Evolutionary conservation across 2,888 invertebrate genomes (phyloP).

Genomic region (Mycalesis mineus): DNA sequence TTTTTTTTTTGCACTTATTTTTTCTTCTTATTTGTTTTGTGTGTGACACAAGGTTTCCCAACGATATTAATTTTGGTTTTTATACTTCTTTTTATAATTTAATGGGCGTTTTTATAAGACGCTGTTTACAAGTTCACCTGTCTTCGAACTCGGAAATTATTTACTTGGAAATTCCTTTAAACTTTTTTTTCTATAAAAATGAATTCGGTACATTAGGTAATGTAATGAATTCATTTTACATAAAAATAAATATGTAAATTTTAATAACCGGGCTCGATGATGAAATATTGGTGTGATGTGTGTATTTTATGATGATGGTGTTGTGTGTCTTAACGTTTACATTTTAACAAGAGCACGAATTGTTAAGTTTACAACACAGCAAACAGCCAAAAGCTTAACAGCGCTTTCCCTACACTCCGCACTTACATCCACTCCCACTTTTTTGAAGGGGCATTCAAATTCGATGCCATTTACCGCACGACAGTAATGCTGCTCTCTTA

Average conservation of each 20-base stretch:
- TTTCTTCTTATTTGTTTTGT: neutral
- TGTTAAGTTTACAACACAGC: constrained; percentile 18
- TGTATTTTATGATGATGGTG: neutral
- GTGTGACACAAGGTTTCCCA: neutral
- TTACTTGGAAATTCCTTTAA: neutral
- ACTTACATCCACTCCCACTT: constrained; percentile 37
- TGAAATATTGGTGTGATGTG: too few species aligned
- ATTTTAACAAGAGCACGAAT: constrained; percentile 4
- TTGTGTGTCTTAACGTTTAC: neutral
- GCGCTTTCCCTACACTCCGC: constrained; percentile 51
- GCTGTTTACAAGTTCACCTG: neutral
- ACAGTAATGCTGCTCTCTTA: too few species aligned
- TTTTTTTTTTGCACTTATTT: neutral
- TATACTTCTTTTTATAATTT: neutral
- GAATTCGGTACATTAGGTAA: too few species aligned
- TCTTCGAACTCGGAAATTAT: neutral
- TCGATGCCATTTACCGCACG: too few species aligned
- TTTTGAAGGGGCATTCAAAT: too few species aligned
- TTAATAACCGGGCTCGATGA: too few species aligned
- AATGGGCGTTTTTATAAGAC: neutral
- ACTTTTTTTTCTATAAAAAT: neutral
- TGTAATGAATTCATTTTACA: too few species aligned
- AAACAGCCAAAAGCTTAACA: constrained; percentile 42
- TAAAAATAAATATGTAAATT: too few species aligned
- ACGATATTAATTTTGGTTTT: neutral